Percentiles rank a stretch among this genome's conserved stretches.
Evolutionary conservation across 2,113 vertebrate species (phyloP).

Genomic region (Pseudorasbora parva): DNA sequence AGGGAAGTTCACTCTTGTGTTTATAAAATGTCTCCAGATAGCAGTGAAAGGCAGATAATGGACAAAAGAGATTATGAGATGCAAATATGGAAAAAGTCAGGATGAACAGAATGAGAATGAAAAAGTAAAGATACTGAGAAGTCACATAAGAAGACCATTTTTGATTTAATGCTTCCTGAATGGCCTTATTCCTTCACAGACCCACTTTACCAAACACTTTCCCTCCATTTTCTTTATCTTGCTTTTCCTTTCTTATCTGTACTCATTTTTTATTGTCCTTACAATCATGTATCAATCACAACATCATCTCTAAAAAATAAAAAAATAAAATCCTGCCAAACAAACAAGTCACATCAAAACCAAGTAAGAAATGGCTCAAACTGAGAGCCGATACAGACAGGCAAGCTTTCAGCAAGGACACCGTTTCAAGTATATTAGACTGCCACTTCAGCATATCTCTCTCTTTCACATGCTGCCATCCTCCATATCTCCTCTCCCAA

Average conservation of each 20-base stretch:
- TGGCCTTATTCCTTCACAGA: slow-evolving; percentile 10
- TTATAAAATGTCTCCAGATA: slow-evolving; percentile 11
- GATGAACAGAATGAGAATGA: neutral
- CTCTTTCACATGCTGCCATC: neutral
- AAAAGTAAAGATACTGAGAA: neutral
- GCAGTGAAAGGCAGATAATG: slow-evolving; percentile 6
- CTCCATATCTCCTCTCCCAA: neutral
- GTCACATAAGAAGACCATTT: neutral
- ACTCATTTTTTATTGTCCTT: neutral
- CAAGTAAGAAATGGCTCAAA: slow-evolving; percentile 19
- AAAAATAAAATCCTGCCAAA: neutral
- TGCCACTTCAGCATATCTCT: neutral
- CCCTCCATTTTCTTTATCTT: neutral
- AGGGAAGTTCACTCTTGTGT: neutral
- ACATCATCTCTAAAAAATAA: neutral
- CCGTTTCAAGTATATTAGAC: slow-evolving; percentile 22
- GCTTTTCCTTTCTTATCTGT: neutral
- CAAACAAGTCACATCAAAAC: slow-evolving; percentile 39
- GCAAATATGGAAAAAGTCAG: neutral
- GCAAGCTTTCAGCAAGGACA: slow-evolving; percentile 3
- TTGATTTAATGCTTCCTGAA: slow-evolving; percentile 12
- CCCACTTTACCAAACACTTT: neutral
- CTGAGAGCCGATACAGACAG: neutral
- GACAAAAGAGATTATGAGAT: slow-evolving; percentile 16
- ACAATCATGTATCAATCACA: slow-evolving; percentile 7